Evolutionary conservation across 2,113 vertebrate genomes (phyloP), one percentile per base, ranked within the genome.

Genomic region (Thinocorus orbignyianus): DNA sequence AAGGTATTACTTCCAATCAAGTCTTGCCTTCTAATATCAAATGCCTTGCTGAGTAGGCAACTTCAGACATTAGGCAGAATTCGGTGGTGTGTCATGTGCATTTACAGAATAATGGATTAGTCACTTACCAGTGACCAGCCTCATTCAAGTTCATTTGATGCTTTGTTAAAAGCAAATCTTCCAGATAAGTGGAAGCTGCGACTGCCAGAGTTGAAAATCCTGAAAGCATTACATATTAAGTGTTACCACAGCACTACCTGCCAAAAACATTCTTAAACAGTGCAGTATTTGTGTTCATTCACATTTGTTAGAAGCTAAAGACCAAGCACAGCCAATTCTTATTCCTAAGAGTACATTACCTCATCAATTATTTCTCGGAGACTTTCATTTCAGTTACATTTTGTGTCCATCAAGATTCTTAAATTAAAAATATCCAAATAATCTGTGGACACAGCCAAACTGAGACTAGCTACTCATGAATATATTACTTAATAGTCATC

Each of bases 401-500:
- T 88, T 83, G 23, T 88, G 76, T 96, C 92, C 69, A 78, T 97
- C 94, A 96, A 64, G 64, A 61, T 71, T 64, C 64, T 88, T 90
- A 95, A 95, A 90, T 94, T 97, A 91, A 95, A 92, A 87, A 95
- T 42, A 85, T 74, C 73, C 52, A 89, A 66, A 92, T 90, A 93
- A 93, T 88, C 82, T 86, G 88, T 96, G 90, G 79, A 86, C 90
- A 93, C 76, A 90, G 79, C 71, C 85, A 95, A 92, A 90, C 54
- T 81, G 85, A 94, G 82, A 79, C 68, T 69, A 88, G 69, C 65
- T 89, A 25, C 57, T 95, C 89, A 87, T 95, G 93, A 95, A 95
- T 96, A 81, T 71, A 94, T 90, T 94, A 78, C 68, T 74, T 95
- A 87, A 80, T 61, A 95, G 78, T 49, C 71, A 86, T 81, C 55